These are phyloP conservation scores for Octomys mimax DNA, from an alignment of 2,797 vertebrate species.

Conservation along the genomic window DNA sequence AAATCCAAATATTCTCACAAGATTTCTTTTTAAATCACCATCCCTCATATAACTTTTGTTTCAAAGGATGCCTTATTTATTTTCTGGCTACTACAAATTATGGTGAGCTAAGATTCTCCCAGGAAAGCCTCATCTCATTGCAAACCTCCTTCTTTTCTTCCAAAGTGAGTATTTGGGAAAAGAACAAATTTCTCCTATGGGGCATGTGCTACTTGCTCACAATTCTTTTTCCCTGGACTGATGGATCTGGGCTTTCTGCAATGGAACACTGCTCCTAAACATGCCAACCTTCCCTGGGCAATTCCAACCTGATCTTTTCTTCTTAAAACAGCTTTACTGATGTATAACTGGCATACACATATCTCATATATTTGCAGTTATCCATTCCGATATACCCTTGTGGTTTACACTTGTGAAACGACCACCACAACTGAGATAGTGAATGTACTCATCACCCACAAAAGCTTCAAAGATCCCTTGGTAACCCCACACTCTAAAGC, in stretches of 20 bases:
- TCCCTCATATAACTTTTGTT: background rate
- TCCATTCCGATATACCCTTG: background rate
- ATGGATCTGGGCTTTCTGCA: constrained; percentile 17
- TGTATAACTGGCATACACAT: background rate
- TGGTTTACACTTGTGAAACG: background rate
- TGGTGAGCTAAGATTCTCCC: constrained; percentile 28
- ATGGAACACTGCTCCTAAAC: background rate
- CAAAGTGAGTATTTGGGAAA: constrained; percentile 17
- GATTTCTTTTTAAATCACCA: background rate
- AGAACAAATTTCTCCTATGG: constrained; percentile 14
- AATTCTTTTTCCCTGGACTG: background rate
- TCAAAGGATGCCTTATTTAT: constrained; percentile 2
- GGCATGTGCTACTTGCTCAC: background rate
- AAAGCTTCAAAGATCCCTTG: background rate
- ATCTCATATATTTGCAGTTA: background rate
- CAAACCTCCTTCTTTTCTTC: constrained; percentile 1
- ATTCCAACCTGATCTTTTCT: background rate
- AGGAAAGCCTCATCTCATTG: constrained; percentile 24
- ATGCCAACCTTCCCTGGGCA: background rate
- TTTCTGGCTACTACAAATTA: constrained; percentile 17
- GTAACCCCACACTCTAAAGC: background rate
- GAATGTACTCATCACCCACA: background rate
- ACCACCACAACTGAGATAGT: background rate
- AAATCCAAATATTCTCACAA: background rate
- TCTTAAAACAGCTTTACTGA: background rate